Percentiles rank a stretch among this genome's conserved stretches.
Evolutionary conservation across 2,113 vertebrate genomes (phyloP).

Genomic region (Cyphomyrus plagiostoma): DNA sequence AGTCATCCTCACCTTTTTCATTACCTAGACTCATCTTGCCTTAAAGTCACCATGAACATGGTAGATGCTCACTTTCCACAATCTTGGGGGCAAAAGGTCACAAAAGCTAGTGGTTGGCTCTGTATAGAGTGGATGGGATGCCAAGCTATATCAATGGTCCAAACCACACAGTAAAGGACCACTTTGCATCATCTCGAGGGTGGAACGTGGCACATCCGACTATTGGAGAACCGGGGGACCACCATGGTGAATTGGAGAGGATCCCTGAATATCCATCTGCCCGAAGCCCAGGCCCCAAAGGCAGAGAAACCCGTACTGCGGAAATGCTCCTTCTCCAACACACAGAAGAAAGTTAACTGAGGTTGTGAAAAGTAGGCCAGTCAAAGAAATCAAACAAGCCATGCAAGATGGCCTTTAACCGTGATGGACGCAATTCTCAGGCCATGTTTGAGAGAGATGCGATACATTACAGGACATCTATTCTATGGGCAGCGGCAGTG

Average conservation of each 20-base stretch:
- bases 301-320: neutral
- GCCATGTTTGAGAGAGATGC: slow-evolving; percentile 31
- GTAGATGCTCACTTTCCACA: neutral
- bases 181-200: neutral
- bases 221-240: neutral
- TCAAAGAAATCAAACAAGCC: slow-evolving; percentile 30
- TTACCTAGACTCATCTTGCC: neutral
- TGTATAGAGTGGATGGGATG: neutral
- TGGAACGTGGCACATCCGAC: neutral
- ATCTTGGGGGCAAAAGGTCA: neutral
- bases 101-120: neutral
- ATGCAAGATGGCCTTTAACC: slow-evolving; percentile 34
- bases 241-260: neutral
- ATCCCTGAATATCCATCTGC: neutral
- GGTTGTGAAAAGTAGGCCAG: slow-evolving; percentile 23
- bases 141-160: neutral
- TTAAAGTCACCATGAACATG: neutral
- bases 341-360: slow-evolving; percentile 28
- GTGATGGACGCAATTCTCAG: slow-evolving; percentile 34
- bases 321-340: neutral
- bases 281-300: neutral
- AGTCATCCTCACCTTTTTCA: neutral
- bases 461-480: slow-evolving; percentile 35
- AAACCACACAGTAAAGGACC: neutral
- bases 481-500: slow-evolving; percentile 21